Base-by-base conservation (phyloP, 2,797 vertebrate genomes). In the Tamandua tetradactyla region DNA sequence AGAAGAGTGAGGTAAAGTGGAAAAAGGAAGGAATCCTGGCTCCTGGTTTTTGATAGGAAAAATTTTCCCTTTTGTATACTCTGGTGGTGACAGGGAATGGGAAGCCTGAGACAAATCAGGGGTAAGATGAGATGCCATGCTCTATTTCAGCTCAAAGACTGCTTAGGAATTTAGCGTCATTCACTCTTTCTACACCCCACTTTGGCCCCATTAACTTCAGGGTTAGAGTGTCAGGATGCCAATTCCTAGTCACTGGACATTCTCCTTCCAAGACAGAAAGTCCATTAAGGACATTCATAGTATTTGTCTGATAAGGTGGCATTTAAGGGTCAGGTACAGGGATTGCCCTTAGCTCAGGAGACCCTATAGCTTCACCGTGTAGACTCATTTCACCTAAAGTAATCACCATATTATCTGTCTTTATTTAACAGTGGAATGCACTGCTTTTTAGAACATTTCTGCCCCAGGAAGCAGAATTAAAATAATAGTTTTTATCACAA, bases 131-230 rank as follows among this genome's bases (percentile, higher is more conserved):
- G 85, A 64, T 0, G 20, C 35, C 78, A 22, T 23, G 93, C 42
- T 93, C 96, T 78, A 94, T 49, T 95, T 96, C n/a, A n/a, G 80
- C 91, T 93, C 89, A 93, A 96, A 95, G 91, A 1, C 69, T 89
- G 61, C 89, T 87, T 40, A 81, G 87, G 91, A 93, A 91, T 74
- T 81, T 17, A 47, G 23, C 6, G 0, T 84, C 94, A 84, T 40
- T 49, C 9, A 30, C 18, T 62, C 37, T 76, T 84, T 68, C 40
- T 9, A 94, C 15, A 27, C n/a, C n/a, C 30, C 37, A 12, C 49
- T 68, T 18, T 52, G n/a, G 72, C 82, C 76, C n/a, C 9, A 1
- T 10, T 75, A 47, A 55, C 49, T 18, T 62, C 42, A 62, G 40
- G 47, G 18, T 81, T 78, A 57, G n/a, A 25, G 71, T 59, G 69